These are phyloP conservation scores for Agonopterix heracliana DNA, from an alignment of 2,888 invertebrate genomes.

Conservation along the genomic window DNA sequence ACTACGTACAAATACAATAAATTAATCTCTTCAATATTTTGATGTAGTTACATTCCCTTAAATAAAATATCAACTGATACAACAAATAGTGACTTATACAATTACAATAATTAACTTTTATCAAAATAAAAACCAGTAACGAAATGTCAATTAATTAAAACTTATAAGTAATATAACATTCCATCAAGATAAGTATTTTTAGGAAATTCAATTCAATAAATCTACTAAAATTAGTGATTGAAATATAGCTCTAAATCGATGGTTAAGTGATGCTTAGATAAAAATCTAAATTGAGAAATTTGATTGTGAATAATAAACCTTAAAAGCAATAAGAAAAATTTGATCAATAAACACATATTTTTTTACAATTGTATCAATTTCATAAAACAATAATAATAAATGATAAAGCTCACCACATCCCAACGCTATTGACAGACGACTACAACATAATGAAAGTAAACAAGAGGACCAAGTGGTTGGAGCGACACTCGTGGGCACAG, in stretches of 20 bases:
- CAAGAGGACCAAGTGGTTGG: conserved; percentile 32
- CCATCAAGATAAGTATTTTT: conserved; percentile 44
- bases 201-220: conserved; percentile 34
- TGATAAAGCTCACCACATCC: conserved; percentile 49
- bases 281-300: conserved; percentile 40
- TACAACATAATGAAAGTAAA: conserved; percentile 38
- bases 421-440: conserved; percentile 37
- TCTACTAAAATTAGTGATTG: conserved; percentile 33
- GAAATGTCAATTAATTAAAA: conserved; percentile 61
- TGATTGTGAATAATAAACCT: conserved; percentile 35
- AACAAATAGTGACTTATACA: conserved; percentile 34
- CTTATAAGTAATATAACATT: conserved; percentile 49
- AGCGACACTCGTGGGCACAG: conserved; percentile 11
- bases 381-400: conserved; percentile 45
- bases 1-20: conserved; percentile 66
- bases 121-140: conserved; percentile 60
- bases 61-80: conserved; percentile 70
- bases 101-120: conserved; percentile 21
- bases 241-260: conserved; percentile 36
- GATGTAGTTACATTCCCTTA: conserved; percentile 51
- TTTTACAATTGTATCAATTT: conserved; percentile 38
- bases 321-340: conserved; percentile 44
- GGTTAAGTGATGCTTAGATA: conserved; percentile 42
- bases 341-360: conserved; percentile 25
- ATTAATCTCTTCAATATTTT: conserved; percentile 67